A percentile compares a stretch with the other conserved stretches of the same genome.
These are phyloP conservation scores for Drosophila parthenogenetica DNA, from an alignment of 2,888 invertebrate genomes.

Conservation along the genomic window DNA sequence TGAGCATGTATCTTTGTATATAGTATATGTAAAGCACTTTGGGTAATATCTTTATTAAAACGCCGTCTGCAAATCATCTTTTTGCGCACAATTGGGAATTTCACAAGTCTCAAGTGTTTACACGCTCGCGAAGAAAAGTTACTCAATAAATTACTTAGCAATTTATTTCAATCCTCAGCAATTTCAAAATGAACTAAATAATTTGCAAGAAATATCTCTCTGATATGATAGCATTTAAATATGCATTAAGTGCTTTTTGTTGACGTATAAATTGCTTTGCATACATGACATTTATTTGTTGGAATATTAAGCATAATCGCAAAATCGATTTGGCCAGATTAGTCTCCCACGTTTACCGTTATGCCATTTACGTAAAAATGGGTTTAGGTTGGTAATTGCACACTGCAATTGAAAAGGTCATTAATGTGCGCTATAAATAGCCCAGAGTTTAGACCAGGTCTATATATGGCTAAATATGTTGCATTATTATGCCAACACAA, in stretches of 20 bases:
- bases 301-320: constrained; percentile 6
- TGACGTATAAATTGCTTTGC: constrained; percentile 11
- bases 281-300: not conserved
- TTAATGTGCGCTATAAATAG: constrained; percentile 45
- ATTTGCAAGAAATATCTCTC: no score
- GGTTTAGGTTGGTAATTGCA: constrained; percentile 38
- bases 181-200: no score
- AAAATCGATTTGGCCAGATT: constrained; percentile 42
- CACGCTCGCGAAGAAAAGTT: not conserved
- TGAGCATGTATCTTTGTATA: not conserved
- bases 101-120: constrained; percentile 3
- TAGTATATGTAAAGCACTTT: constrained; percentile 1
- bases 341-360: constrained; percentile 16
- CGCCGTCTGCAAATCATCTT: constrained; percentile 15
- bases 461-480: constrained; percentile 16
- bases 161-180: no score
- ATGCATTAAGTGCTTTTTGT: constrained; percentile 1
- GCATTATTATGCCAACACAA: constrained; percentile 29
- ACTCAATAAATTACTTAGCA: not conserved
- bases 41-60: constrained; percentile 23
- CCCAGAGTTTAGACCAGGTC: constrained; percentile 6
- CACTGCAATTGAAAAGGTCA: constrained; percentile 33
- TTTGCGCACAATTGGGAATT: constrained; percentile 9
- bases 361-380: constrained; percentile 10
- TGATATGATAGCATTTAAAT: not conserved